Conservation (phyloP, 2,888 invertebrate genomes). For the Sinotaia quadrata region DNA sequence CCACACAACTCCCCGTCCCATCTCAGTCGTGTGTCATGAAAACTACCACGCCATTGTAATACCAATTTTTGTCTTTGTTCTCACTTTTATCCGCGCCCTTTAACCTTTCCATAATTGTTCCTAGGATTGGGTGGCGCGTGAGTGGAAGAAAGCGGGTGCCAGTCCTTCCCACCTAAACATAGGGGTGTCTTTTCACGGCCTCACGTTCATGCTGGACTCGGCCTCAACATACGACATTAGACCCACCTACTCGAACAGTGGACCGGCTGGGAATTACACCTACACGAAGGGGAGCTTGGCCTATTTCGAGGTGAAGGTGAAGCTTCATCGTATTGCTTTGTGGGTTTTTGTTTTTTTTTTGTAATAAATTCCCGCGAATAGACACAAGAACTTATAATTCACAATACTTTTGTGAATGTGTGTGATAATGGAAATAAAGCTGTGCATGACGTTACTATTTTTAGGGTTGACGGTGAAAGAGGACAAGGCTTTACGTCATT, state of each 20-base stretch:
- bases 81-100: background rate
- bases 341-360: background rate
- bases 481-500: no score
- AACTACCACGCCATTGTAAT: no score
- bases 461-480: no score
- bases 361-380: background rate
- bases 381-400: background rate
- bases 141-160: background rate
- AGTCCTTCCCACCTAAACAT: background rate
- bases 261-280: background rate
- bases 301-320: background rate
- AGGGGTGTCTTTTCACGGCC: background rate
- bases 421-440: no score
- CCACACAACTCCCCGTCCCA: no score
- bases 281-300: background rate
- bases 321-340: background rate
- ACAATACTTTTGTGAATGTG: no score
- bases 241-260: background rate
- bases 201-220: conserved; percentile 1
- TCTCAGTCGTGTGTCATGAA: no score
- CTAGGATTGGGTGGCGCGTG: background rate
- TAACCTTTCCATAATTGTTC: background rate
- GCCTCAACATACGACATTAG: background rate
- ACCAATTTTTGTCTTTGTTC: background rate
- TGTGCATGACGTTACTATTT: no score